Conservation (phyloP, 2,797 vertebrate species). For the Anolis apletophallus region DNA sequence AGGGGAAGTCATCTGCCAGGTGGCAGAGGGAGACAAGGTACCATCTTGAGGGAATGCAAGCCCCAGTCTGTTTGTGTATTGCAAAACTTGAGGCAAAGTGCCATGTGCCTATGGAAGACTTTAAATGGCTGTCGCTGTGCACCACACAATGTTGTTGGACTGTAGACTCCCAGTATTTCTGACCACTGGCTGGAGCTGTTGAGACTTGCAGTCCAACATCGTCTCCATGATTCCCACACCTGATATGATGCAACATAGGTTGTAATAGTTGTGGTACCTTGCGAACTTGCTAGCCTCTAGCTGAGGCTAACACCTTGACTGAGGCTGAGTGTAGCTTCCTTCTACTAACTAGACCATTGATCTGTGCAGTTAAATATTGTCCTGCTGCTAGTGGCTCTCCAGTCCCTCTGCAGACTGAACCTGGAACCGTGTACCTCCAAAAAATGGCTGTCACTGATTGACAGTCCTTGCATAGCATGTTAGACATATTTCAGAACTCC, state of each 20-base stretch:
- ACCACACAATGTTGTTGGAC: no score
- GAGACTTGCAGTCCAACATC: no score
- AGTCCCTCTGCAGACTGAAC: not conserved
- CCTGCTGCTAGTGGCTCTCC: no score
- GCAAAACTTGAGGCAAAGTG: not conserved
- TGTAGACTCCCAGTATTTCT: no score
- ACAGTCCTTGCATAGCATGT: not conserved
- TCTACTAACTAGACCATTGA: not conserved
- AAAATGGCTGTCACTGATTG: not conserved
- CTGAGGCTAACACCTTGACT: no score
- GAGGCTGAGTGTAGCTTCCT: not conserved
- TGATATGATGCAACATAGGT: no score
- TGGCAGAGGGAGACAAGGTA: slow-evolving; percentile 90
- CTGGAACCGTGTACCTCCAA: not conserved
- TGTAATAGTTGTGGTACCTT: no score
- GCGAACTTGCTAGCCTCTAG: no score
- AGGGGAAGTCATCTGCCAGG: slow-evolving; percentile 92
- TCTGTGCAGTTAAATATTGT: not conserved
- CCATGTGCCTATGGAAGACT: not conserved
- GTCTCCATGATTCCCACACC: no score
- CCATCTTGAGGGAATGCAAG: no score
- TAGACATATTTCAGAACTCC: not conserved
- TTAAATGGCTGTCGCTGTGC: not conserved
- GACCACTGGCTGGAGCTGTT: no score
- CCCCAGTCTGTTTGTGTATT: not conserved